Conservation (phyloP, 2,113 vertebrate genomes). For the Calcarius ornatus region DNA sequence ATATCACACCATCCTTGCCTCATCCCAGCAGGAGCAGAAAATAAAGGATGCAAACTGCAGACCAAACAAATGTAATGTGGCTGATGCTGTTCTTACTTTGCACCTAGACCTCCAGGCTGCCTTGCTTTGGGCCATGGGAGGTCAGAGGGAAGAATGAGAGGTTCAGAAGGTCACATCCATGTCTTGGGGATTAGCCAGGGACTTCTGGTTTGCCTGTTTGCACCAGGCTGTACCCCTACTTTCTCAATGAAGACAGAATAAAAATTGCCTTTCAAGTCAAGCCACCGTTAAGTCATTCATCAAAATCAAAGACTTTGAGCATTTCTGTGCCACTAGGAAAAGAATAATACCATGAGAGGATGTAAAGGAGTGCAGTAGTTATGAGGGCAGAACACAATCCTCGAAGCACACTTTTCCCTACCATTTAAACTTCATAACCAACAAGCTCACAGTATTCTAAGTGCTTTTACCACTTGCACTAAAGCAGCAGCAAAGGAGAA, state of each 20-base stretch:
- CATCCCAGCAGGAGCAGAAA: background rate
- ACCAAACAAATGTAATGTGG: rapidly evolving
- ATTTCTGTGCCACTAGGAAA: background rate
- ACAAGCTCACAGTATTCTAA: background rate
- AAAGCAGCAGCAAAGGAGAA: background rate
- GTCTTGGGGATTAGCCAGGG: background rate
- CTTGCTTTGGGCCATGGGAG: background rate
- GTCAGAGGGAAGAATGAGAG: background rate
- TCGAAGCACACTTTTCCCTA: background rate
- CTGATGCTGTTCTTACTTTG: background rate
- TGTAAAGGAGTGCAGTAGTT: background rate
- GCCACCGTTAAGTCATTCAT: background rate
- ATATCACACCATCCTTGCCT: background rate
- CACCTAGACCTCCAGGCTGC: background rate
- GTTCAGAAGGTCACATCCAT: background rate
- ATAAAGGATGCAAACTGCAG: background rate
- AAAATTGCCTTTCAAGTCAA: background rate
- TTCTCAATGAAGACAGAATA: background rate
- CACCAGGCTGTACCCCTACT: background rate
- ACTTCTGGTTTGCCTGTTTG: background rate
- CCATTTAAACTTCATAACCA: background rate
- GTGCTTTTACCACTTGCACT: background rate
- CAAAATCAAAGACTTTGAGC: background rate
- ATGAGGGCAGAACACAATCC: background rate
- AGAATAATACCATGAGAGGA: background rate